Percentiles rank a stretch among this genome's conserved stretches.
Evolutionary conservation across 2,113 vertebrate species (phyloP).

Genomic region (Tetraodon nigroviridis): DNA sequence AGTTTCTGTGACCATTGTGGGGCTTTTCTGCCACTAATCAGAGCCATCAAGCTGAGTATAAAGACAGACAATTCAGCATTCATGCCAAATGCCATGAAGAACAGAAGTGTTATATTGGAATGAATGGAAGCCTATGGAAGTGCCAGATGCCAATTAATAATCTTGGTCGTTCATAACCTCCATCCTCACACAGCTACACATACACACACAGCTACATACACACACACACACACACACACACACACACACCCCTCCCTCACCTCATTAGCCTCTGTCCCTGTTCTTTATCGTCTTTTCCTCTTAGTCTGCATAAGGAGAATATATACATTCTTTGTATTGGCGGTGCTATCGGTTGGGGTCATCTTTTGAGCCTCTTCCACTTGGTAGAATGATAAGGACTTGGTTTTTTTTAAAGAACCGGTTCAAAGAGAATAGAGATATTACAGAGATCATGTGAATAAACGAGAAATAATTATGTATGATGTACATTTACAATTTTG

Average conservation of each 20-base stretch:
- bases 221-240: conserved; percentile 2
- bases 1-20: conserved; percentile 39
- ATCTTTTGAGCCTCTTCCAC: conserved; percentile 48
- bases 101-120: conserved; percentile 29
- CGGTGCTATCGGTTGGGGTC: conserved; percentile 61
- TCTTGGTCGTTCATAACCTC: conserved; percentile 50
- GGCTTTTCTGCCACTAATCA: conserved; percentile 30
- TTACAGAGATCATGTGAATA: conserved; percentile 62
- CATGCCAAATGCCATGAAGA: conserved; percentile 39
- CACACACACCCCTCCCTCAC: conserved; percentile 38
- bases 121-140: conserved; percentile 41
- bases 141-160: conserved; percentile 63
- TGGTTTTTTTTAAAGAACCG: conserved; percentile 63
- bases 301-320: conserved; percentile 60
- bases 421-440: conserved; percentile 62
- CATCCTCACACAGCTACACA: not conserved
- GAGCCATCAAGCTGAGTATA: conserved; percentile 21
- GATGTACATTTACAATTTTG: conserved; percentile 65
- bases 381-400: conserved; percentile 53
- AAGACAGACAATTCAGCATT: conserved; percentile 44
- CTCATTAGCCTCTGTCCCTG: conserved; percentile 67
- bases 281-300: conserved; percentile 58
- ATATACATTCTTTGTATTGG: conserved; percentile 66
- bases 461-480: conserved; percentile 60
- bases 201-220: too few relatives aligned